Evolutionary conservation across 2,888 invertebrate species (phyloP), one percentile per base, ranked within the genome.

Genomic region (Latheticus oryzae): DNA sequence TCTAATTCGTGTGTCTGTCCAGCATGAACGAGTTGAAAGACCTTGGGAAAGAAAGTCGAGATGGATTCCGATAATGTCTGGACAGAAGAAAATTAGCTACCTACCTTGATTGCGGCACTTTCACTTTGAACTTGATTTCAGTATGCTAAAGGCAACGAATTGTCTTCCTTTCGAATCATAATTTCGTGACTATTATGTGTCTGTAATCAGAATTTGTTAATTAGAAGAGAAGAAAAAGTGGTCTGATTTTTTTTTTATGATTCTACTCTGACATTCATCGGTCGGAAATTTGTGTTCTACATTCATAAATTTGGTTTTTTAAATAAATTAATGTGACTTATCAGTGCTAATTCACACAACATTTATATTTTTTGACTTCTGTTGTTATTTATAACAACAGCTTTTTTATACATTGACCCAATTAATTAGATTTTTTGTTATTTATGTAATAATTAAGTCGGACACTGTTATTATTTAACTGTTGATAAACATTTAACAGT

Each of bases 41-140:
- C 67, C 64, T 65, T 64, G 61, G n/a, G 60, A 65, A 67, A 57
- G 67, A 67, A 67, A 67, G 65, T 61, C 42, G 53, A 53, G 54
- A 52, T 40, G 50, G 16, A 45, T 54, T 45, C 17, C 47, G 33
- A 47, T 47, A 35, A 15, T 32, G 47, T 37, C 54, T 52, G 42
- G 42, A 21, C 52, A 23, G 52, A n/a, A n/a, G n/a, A 42, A 40
- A 52, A 37, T 52, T 13, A 21, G 33, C 47, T 5, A 47, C 24
- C 35, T 35, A 35, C 28, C 23, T 21, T 11, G 42, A 11, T 45
- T 21, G 13, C 15, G 40, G 38, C 55, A 65, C 65, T 65, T 65
- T 65, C 65, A 65, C 65, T 63, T 19, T 35, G 47, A 47, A 47
- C 47, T 47, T 47, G 33, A 47, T 47, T 47, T 47, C 47, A 23